phyloP scores from a whole-genome alignment of 2,888 invertebrate genomes.

The Drosophila bunnanda region DNA sequence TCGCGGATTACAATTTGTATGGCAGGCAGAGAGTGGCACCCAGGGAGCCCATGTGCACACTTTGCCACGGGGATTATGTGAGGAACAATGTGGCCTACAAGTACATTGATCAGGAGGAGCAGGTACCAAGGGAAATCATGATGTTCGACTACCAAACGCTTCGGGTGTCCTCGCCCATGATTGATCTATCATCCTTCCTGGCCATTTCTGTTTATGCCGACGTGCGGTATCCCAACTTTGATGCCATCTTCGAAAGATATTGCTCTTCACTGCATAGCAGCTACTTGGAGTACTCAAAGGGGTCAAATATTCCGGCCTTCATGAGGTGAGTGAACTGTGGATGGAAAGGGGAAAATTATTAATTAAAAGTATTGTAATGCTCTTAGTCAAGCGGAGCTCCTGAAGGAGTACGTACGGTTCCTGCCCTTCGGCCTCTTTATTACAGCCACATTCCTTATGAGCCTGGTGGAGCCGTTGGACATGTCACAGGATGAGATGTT shows the following conservation, averaged over 20 bases:
- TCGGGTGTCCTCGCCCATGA: slow-evolving; percentile 83
- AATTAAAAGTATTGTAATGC: not conserved
- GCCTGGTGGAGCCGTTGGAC: slow-evolving; percentile 67
- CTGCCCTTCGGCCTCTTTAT: slow-evolving; percentile 74
- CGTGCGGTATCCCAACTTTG: slow-evolving; percentile 76
- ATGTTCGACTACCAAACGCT: slow-evolving; percentile 85
- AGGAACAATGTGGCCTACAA: slow-evolving; percentile 84
- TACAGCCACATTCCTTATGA: slow-evolving; percentile 73
- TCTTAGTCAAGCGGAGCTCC: slow-evolving; percentile 68
- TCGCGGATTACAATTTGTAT: slow-evolving; percentile 54
- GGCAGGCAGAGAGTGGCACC: slow-evolving; percentile 75
- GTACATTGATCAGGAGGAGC: slow-evolving; percentile 62
- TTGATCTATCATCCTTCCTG: slow-evolving; percentile 81
- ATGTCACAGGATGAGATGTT: slow-evolving; percentile 59
- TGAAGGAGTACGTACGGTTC: slow-evolving; percentile 80
- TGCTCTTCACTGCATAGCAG: slow-evolving; percentile 65
- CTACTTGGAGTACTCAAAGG: slow-evolving; percentile 43
- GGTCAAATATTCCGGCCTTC: slow-evolving; percentile 64
- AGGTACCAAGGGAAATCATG: slow-evolving; percentile 75
- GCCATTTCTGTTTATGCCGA: slow-evolving; percentile 75
- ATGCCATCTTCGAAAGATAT: slow-evolving; percentile 79
- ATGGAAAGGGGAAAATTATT: not conserved
- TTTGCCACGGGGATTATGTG: slow-evolving; percentile 84
- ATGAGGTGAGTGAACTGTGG: slow-evolving; percentile 65
- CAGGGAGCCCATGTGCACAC: slow-evolving; percentile 78